Evolutionary conservation across 2,888 invertebrate species (phyloP).

Genomic region (Dilophus febrilis): DNA sequence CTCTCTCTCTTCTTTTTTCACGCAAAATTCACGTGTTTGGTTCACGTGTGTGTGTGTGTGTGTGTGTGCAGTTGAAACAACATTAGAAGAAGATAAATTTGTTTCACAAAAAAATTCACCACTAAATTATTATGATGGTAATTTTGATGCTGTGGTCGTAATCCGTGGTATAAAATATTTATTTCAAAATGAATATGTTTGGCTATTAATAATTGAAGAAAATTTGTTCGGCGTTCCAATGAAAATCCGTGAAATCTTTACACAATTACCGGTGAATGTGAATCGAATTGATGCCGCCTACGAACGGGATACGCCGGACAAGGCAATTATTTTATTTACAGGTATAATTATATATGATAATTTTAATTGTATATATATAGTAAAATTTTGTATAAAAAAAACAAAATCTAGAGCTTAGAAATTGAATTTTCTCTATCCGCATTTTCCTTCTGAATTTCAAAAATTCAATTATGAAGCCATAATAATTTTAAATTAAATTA

Average conservation of each 20-base stretch:
- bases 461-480: too few species aligned
- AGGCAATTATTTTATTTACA: conserved; percentile 47
- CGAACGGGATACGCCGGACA: conserved; percentile 44
- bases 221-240: conserved; percentile 36
- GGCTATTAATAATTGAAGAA: conserved; percentile 39
- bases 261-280: conserved; percentile 36
- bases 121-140: conserved; percentile 47
- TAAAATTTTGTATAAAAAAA: too few species aligned
- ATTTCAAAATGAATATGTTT: conserved; percentile 46
- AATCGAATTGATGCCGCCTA: conserved; percentile 50
- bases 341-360: conserved; percentile 29
- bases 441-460: too few species aligned
- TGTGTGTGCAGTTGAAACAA: conserved; percentile 15
- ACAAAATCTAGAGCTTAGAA: too few species aligned
- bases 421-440: too few species aligned
- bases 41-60: too few species aligned
- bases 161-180: conserved; percentile 41
- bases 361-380: too few species aligned
- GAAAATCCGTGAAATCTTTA: conserved; percentile 40
- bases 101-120: conserved; percentile 7
- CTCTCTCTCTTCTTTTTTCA: too few species aligned
- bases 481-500: too few species aligned
- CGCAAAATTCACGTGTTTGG: too few species aligned
- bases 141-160: conserved; percentile 49
- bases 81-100: conserved; percentile 13